Conservation (phyloP, 2,888 invertebrate genomes). For the Trilocha varians region DNA sequence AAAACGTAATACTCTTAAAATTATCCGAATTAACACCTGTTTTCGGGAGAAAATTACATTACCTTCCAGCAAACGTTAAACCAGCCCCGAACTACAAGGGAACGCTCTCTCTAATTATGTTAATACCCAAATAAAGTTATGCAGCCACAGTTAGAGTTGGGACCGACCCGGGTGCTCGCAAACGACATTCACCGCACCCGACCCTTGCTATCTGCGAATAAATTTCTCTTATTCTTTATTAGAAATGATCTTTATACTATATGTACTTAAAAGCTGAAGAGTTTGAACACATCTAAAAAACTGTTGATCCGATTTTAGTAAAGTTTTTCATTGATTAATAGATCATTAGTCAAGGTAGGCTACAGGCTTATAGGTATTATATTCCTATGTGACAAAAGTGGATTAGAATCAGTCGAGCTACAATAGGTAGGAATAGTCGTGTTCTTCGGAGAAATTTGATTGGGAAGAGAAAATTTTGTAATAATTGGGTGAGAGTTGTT, state of each 20-base stretch:
- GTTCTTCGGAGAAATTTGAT: too few relatives aligned
- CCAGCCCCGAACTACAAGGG: constrained; percentile 37
- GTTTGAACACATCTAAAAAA: too few relatives aligned
- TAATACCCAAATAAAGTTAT: constrained; percentile 67
- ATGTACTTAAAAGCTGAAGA: background rate
- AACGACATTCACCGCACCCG: constrained; percentile 40
- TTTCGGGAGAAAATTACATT: constrained; percentile 31
- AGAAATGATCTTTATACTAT: constrained; percentile 1
- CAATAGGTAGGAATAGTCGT: too few relatives aligned
- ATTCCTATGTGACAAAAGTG: too few relatives aligned
- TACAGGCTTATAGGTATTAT: too few relatives aligned
- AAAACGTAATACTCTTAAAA: constrained; percentile 13
- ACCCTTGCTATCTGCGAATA: constrained; percentile 31
- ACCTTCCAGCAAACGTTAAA: constrained; percentile 30
- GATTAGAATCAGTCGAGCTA: too few relatives aligned
- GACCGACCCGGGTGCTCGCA: constrained; percentile 27
- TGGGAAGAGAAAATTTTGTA: too few relatives aligned
- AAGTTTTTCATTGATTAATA: too few relatives aligned
- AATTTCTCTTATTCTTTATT: constrained; percentile 21
- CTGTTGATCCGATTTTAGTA: background rate
- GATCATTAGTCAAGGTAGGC: too few relatives aligned
- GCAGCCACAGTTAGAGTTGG: constrained; percentile 53
- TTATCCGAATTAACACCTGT: constrained; percentile 36
- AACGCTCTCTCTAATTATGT: constrained; percentile 60
- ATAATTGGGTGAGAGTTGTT: too few relatives aligned